Evolutionary conservation across 1,140 invertebrate species (phyloP), one percentile per base, ranked within the genome.

Genomic region (Venturia canescens): DNA sequence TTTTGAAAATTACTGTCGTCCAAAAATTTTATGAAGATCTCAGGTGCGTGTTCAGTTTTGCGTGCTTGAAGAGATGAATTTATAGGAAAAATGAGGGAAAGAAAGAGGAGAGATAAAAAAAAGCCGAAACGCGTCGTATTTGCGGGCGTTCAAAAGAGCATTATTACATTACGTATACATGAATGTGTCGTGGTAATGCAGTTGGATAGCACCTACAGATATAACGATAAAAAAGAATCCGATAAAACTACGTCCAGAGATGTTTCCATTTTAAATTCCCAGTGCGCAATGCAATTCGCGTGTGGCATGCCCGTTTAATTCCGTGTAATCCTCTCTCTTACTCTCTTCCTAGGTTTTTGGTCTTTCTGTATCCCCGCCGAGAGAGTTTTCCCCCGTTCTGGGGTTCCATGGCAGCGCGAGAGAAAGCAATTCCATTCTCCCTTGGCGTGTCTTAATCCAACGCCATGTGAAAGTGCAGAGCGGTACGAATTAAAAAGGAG

Each of bases 161-260:
- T 75, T 80, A 80, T 80, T 80, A 80, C 79, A 80, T 80, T 80
- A 80, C 79, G 70, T 78, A 81, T 78, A 81, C 80, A 81, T 81
- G 66, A 53, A 71, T 77, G 50, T 50, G 69, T 70, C n/a, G 50
- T 69, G 66, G 50, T 76, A 60, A 57, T 18, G 74, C 60, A 50
- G 50, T 31, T 21, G 31, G 66, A 53, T 27, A 13, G 44, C 48
- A 23, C 48, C 16, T 15, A 53, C 9, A 66, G 78, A 69, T 69
- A 69, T 67, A 50, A 70, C 21, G 74, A 81, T 60, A 53, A 71
- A 81, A 81, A 81, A 77, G 38, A 81, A 66, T 78, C 27, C 80
- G 75, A 81, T 81, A 81, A 81, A 77, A 81, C 72, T 50, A 74
- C 50, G 60, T 23, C 26, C 1, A 67, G 44, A 23, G 63, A 75